Evolutionary conservation across 2,797 vertebrate species (phyloP), one percentile per base, ranked within the genome.

Genomic region (Myiotriccus ornatus): DNA sequence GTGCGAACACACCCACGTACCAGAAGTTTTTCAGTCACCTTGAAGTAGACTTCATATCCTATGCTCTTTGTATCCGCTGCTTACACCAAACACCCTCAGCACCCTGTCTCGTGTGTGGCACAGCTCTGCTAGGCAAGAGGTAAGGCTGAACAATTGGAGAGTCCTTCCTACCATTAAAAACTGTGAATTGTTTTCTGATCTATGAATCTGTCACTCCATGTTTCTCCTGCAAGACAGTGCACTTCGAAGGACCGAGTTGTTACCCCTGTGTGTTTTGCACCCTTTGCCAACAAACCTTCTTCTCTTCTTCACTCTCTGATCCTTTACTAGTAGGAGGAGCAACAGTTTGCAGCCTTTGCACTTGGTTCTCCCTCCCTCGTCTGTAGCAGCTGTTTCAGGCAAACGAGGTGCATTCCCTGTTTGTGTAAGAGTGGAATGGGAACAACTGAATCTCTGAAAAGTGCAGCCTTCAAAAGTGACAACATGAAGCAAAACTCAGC

Each of bases 1-100:
- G 2, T 10, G 30, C 19, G 6, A 20, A 27, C 5, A 5, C 7
- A 5, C 6, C 7, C 23, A 24, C 2, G 10, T 6, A 27, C 13
- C 39, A 43, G 7, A 64, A 50, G 14, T 5, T 65, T 52, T 74
- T 27, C 5, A 52, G 21, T 70, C 52, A 34, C 24, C n/a, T 64
- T 30, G 10, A 64, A 83, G 32, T 30, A 23, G 12, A 13, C 10
- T 30, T 89, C 0, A 1, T 50, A 7, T 32, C 28, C 23, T 17
- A 8, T 0, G 14, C 11, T 3, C 28, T 53, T 57, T 65, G n/a
- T 49, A 28, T 56, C 13, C 12, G 6, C 41, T 56, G 17, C 32
- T 59, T 55, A n/a, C 17, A 44, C 35, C 22, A 34, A 34, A 34
- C 35, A 21, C 17, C 10, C n/a, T 46, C 62, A 25, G 46, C 34